These are phyloP conservation scores for Craterocephalus amniculus DNA, from an alignment of 2,797 vertebrate species.

Conservation along the genomic window DNA sequence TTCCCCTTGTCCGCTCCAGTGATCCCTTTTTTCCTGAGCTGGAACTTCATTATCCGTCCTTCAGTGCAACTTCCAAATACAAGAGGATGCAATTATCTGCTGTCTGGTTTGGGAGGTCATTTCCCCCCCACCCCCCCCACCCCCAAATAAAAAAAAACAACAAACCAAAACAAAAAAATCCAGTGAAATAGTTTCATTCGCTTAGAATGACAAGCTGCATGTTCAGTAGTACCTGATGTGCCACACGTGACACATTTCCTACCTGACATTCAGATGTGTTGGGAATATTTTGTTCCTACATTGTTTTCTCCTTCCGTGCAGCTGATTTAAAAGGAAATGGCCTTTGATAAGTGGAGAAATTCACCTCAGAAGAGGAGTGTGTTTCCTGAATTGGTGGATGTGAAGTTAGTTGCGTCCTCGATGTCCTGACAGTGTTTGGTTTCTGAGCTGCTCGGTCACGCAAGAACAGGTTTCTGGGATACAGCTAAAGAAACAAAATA, in stretches of 20 bases:
- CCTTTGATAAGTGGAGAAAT: slow-evolving; percentile 5
- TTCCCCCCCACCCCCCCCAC: too few relatives aligned
- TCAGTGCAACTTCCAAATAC: slow-evolving; percentile 62
- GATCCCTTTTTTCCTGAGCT: slow-evolving; percentile 37
- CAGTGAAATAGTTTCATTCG: slow-evolving; percentile 31
- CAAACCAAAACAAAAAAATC: too few relatives aligned
- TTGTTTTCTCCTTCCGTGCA: neutral
- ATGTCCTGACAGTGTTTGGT: neutral
- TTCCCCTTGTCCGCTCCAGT: slow-evolving; percentile 44
- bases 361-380: neutral
- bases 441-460: neutral
- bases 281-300: neutral
- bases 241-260: neutral
- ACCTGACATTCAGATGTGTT: slow-evolving; percentile 11
- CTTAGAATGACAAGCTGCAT: slow-evolving; percentile 28
- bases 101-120: slow-evolving; percentile 55
- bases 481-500: neutral
- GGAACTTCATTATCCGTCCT: slow-evolving; percentile 56
- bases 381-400: neutral
- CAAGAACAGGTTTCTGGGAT: neutral
- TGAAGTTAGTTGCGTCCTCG: neutral
- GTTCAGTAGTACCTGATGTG: slow-evolving; percentile 16
- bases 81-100: slow-evolving; percentile 61
- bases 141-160: neutral
- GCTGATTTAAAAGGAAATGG: slow-evolving; percentile 20